phyloP scores from a whole-genome alignment of 2,797 vertebrate genomes.

The Fratercula arctica region DNA sequence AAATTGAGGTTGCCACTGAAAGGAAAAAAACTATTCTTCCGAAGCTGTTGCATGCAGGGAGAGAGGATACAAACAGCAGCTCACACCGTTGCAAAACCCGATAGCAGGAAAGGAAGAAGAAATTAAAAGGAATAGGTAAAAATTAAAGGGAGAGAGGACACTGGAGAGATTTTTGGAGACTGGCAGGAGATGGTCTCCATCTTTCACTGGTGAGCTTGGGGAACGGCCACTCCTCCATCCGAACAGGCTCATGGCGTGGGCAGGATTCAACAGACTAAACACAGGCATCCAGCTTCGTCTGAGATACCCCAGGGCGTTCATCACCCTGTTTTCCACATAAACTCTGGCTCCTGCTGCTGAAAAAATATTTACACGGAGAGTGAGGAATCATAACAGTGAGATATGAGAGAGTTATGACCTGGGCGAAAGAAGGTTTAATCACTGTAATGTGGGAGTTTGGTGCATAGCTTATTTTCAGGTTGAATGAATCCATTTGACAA shows the following conservation, averaged over 20 bases:
- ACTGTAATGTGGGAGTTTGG: neutral
- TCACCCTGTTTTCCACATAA: neutral
- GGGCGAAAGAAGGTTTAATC: neutral
- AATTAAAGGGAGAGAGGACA: neutral
- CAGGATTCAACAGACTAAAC: neutral
- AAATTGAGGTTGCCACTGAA: neutral
- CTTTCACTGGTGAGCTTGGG: neutral
- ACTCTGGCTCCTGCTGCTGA: neutral
- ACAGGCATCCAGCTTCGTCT: neutral
- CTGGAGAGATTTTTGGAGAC: neutral
- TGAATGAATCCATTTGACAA: neutral
- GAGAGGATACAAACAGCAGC: neutral
- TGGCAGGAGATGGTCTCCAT: accelerated
- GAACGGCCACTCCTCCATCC: neutral
- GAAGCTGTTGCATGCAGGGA: neutral
- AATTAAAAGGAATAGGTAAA: neutral
- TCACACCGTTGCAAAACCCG: neutral
- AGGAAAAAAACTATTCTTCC: neutral
- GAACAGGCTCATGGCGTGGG: neutral
- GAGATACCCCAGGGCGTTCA: neutral
- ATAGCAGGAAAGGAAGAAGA: neutral
- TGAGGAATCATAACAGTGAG: neutral
- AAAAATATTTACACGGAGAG: neutral
- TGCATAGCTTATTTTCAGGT: neutral
- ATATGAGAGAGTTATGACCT: neutral